Base-by-base conservation (phyloP, 2,113 vertebrate genomes). In the Acrocephalus arundinaceus region DNA sequence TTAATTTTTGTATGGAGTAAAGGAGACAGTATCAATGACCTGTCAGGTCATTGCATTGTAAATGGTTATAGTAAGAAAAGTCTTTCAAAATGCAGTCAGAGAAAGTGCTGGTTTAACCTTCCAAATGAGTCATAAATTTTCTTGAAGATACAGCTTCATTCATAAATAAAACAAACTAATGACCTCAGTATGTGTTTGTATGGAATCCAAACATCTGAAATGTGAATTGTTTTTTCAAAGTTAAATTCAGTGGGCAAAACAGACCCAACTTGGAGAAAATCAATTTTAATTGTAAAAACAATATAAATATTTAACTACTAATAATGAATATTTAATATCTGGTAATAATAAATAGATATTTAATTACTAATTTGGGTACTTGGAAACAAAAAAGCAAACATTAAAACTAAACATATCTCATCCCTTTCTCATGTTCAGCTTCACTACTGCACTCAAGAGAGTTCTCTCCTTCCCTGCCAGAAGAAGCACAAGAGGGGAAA, bases 401-500 rank as follows among this genome's bases (percentile, higher is more conserved):
- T 33, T 85, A 35, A 82, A 83, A 46, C 19, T 51, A 52, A 55
- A 82, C 3, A 6, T 49, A 28, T 59, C 15, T 75, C 19, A 48
- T 7, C 3, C 3, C 7, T 57, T 85, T 39, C 13, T 10, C 24
- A 66, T 8, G 13, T 35, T 79, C 55, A 66, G 15, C 41, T 78
- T 46, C 54, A 41, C 27, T 33, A 23, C 6, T 31, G 11, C n/a
- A 23, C 23, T 52, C 27, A 39, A 21, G 22, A 65, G 39, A 70
- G 10, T 51, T 23, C 8, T 61, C 21, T 59, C 10, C 24, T 49
- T 8, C 19, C 31, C 31, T 67, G 13, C 24, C 65, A 74, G 2
- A 10, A 41, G 35, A 1, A 1, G 25, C 41, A 51, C 8, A 45
- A 5, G 45, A 5, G 45, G 6, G 12, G 8, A 4, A 17, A 24